A percentile compares a stretch with the other conserved stretches of the same genome.
Evolutionary conservation across 64 coral and sea anemone genomes (phyloP).

Genomic region (Porites australiensis): DNA sequence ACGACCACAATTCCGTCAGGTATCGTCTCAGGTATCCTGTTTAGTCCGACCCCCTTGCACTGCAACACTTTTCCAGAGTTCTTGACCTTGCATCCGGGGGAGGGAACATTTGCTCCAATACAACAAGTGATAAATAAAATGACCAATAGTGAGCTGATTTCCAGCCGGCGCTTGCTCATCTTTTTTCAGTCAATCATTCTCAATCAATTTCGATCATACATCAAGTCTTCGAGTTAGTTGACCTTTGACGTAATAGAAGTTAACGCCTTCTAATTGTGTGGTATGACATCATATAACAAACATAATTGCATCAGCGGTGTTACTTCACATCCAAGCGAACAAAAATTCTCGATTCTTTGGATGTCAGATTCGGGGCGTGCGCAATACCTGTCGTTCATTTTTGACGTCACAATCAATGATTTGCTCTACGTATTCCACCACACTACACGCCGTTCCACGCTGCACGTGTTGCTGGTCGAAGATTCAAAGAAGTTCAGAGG

Average conservation of each 20-base stretch:
- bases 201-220: not conserved
- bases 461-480: no score
- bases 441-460: no score
- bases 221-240: not conserved
- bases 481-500: no score
- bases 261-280: not conserved
- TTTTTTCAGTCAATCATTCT: not conserved
- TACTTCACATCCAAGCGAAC: no score
- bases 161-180: not conserved
- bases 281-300: no score
- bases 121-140: not conserved
- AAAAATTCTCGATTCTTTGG: no score
- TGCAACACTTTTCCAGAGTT: slow-evolving; percentile 3
- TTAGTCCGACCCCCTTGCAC: slow-evolving; percentile 1
- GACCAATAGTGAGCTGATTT: not conserved
- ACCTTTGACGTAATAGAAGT: slow-evolving; percentile 20
- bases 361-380: no score
- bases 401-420: no score
- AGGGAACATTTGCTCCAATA: not conserved
- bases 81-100: not conserved
- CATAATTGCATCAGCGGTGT: no score
- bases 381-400: no score
- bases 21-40: not conserved
- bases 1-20: not conserved
- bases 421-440: no score